Base-by-base conservation (phyloP, 2,113 vertebrate genomes). In the Archilochus colubris region DNA sequence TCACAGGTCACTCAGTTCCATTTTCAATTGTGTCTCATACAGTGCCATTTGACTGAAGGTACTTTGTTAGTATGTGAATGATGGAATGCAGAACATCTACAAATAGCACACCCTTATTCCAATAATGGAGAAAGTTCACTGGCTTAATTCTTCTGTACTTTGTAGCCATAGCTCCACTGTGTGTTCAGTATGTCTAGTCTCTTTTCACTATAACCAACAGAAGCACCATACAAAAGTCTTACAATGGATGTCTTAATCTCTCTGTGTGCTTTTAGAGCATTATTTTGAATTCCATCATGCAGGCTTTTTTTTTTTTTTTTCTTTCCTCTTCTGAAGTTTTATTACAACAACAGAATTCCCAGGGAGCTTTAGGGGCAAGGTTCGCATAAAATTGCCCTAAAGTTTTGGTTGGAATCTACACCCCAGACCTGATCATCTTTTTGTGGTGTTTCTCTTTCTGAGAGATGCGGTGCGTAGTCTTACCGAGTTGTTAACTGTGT, bases 271-370 rank as follows among this genome's bases (percentile, higher is more conserved):
- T 98, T 98, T 98, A 97, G 96, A 97, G 95, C 96, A 98, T 98
- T 98, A 97, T 98, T 98, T 98, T 96, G 97, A 98, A 98, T 98
- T 98, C 98, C 97, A 98, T 98, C 97, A 96, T 98, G 96, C 97
- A 97, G 97, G 76, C 96, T 97, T 98, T 98, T 92, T 96, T 88
- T 82, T 9, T 33, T 53, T 87, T 73, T 67, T 97, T 97, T 95
- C 89, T 96, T 97, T 95, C 96, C 95, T 97, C 95, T 97, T 98
- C 97, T 98, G 98, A 98, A 98, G 97, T 98, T 97, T 98, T 98
- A 98, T 98, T 98, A 97, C 98, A 98, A 97, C 98, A 97, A 96
- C 97, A 97, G 97, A 98, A 98, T 99, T 99, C 98, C 98, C 98
- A 98, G 98, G 98, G 98, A 98, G 98, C 98, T 98, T 98, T 98